Base-by-base conservation (phyloP, 2,113 vertebrate genomes). In the Calyptommatus sinebrachiatus region DNA sequence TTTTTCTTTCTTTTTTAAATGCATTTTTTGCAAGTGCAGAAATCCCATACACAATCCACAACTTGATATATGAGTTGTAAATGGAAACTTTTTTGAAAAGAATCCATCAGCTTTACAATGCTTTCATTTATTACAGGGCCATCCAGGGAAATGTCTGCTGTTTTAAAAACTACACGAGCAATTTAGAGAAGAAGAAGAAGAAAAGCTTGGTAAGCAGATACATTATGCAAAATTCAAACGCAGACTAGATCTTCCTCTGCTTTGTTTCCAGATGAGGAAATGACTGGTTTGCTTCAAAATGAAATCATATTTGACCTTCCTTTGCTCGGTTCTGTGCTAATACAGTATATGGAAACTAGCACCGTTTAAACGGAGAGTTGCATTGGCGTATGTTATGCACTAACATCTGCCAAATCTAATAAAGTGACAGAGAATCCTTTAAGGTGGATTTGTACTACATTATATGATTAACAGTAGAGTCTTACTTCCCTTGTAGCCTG, bases 31-130 rank as follows among this genome's bases (percentile, higher is more conserved):
- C 45, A 53, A 84, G 61, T 83, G 91, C 88, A 93, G 90, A 91
- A 92, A 90, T 86, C 79, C 85, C 85, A 92, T 87, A 93, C 75
- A 91, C 81, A 88, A 88, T 82, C 82, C 87, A 90, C 83, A 92
- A 91, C 89, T 90, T 91, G 89, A 92, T 89, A 89, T 90, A 84
- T 77, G 78, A 77, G 79, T 83, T 83, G 88, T 88, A 92, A 93
- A 90, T 62, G 66, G 91, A 93, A 94, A 93, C 72, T 84, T 91
- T n/a, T 84, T 92, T 87, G 89, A 94, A 90, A 75, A 86, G 76
- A 62, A 86, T 94, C 91, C 65, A 14, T 84, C 20, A 84, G 68
- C 73, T 76, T 75, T 84, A 94, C 91, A 94, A 93, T 92, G 92
- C 88, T 66, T 8, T 60, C 85, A 90, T 92, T 92, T 90, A 92